These are phyloP conservation scores for Babyrousa celebensis DNA, from an alignment of 2,797 vertebrate species.

Conservation along the genomic window DNA sequence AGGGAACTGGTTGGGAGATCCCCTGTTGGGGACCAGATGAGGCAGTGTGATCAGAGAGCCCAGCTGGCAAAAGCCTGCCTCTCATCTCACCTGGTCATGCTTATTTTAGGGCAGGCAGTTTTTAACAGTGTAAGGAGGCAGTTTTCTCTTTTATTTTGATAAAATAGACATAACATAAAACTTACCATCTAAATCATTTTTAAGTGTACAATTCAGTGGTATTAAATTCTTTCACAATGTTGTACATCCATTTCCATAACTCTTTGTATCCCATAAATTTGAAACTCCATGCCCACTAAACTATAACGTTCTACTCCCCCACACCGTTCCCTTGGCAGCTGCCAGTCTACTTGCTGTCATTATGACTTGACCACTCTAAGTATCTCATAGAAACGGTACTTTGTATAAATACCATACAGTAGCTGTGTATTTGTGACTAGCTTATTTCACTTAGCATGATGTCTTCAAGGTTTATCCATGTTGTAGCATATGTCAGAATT, in stretches of 20 bases:
- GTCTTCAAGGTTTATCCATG: background rate
- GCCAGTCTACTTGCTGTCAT: background rate
- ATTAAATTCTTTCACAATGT: background rate
- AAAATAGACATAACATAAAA: background rate
- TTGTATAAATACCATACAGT: background rate
- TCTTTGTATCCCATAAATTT: background rate
- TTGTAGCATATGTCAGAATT: background rate
- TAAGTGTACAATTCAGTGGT: background rate
- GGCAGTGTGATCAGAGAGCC: background rate
- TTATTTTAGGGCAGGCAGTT: background rate
- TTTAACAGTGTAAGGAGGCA: background rate
- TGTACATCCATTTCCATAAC: background rate
- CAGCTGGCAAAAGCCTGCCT: background rate
- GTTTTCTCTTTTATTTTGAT: background rate
- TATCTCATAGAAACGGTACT: background rate
- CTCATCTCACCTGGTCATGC: background rate
- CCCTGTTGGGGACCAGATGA: background rate
- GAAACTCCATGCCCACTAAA: background rate
- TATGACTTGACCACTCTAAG: too few species aligned
- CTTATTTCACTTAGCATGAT: background rate
- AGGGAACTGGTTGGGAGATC: background rate
- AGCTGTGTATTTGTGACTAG: background rate
- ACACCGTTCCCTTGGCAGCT: background rate
- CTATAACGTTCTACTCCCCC: background rate
- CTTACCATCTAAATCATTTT: background rate